Evolutionary conservation across 1,140 invertebrate genomes (phyloP).

Genomic region (Eciton burchellii): DNA sequence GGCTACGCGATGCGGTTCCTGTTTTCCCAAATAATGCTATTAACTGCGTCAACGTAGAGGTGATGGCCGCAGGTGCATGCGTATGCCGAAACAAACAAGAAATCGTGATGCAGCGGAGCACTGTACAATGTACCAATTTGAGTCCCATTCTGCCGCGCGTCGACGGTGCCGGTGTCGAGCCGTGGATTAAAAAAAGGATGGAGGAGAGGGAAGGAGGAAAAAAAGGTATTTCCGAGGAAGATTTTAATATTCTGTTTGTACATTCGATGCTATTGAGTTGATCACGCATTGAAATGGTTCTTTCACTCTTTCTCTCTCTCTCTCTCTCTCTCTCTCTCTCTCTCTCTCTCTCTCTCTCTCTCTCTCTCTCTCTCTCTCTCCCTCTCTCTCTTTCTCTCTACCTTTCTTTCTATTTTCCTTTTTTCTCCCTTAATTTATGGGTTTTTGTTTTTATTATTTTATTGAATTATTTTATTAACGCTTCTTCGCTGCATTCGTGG

Average conservation of each 20-base stretch:
- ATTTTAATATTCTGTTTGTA: conserved; percentile 8
- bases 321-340: too few relatives aligned
- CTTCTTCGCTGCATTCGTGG: too few relatives aligned
- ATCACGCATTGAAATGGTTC: not conserved
- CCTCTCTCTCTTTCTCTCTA: not conserved
- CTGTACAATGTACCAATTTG: conserved; percentile 37
- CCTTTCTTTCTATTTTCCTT: too few relatives aligned
- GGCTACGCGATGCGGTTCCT: conserved; percentile 39
- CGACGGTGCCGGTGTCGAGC: not conserved
- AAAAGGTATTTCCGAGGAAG: not conserved
- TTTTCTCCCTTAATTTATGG: not conserved
- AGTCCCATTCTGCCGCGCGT: conserved; percentile 23
- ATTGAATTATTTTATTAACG: too few relatives aligned
- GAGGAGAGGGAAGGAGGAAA: too few relatives aligned
- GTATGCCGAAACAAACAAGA: conserved; percentile 45
- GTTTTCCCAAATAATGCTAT: conserved; percentile 64
- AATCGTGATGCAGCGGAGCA: conserved; percentile 49
- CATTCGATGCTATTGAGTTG: not conserved
- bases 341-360: too few relatives aligned
- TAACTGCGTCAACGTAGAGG: conserved; percentile 48
- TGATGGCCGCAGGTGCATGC: conserved; percentile 52
- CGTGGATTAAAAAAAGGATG: conserved; percentile 28
- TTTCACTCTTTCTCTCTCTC: too few relatives aligned
- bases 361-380: not conserved
- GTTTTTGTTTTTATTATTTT: too few relatives aligned